These are phyloP conservation scores for Amblyteles armatorius DNA, from an alignment of 2,888 invertebrate genomes.

Conservation along the genomic window DNA sequence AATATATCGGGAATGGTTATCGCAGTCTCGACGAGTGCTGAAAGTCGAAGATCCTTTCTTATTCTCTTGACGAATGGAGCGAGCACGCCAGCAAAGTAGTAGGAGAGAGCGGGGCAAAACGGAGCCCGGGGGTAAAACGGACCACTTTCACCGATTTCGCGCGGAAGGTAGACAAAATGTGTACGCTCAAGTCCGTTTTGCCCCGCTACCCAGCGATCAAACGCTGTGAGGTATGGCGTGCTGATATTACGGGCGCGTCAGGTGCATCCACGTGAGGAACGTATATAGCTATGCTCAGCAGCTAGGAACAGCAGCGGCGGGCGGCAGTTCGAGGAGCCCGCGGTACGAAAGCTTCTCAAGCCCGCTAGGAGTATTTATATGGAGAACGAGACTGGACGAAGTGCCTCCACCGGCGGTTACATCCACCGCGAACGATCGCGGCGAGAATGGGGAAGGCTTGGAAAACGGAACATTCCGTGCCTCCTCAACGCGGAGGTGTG, in stretches of 20 bases:
- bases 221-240: slow-evolving; percentile 21
- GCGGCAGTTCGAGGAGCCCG: slow-evolving; percentile 27
- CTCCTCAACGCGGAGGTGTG: slow-evolving; percentile 22
- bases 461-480: slow-evolving; percentile 21
- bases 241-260: slow-evolving; percentile 63
- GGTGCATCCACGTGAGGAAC: slow-evolving; percentile 57
- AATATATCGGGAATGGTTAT: slow-evolving; percentile 49
- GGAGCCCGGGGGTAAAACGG: too few species aligned
- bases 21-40: slow-evolving; percentile 36
- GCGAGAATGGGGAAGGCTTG: slow-evolving; percentile 46
- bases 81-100: background rate
- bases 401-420: slow-evolving; percentile 35
- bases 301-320: background rate
- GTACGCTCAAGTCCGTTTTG: too few species aligned
- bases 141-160: too few species aligned
- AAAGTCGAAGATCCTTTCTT: slow-evolving; percentile 46
- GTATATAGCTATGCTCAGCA: slow-evolving; percentile 49
- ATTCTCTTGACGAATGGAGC: background rate
- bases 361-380: slow-evolving; percentile 65
- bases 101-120: background rate
- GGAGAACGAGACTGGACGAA: slow-evolving; percentile 64
- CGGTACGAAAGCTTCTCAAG: slow-evolving; percentile 47
- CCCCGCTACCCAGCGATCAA: slow-evolving; percentile 24
- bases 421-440: slow-evolving; percentile 44
- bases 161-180: too few species aligned